A percentile compares a stretch with the other conserved stretches of the same genome.
phyloP scores from a whole-genome alignment of 2,888 invertebrate genomes.

The Leucoma salicis region DNA sequence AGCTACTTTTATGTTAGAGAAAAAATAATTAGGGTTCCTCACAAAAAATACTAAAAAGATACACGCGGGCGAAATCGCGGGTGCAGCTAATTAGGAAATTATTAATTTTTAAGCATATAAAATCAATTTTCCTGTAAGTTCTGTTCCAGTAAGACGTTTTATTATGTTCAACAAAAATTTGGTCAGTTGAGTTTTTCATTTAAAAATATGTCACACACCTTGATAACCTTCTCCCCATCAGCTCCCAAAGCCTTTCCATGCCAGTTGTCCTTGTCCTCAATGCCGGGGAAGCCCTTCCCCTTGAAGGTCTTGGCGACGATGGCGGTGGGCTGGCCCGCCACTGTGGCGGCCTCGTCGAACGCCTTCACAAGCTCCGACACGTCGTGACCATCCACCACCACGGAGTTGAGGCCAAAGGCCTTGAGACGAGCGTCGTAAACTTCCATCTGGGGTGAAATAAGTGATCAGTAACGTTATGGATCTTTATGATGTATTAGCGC shows the following conservation, averaged over 20 bases:
- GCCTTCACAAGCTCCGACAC: conserved; percentile 95
- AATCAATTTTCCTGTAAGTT: too few relatives aligned
- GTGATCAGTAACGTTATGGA: too few relatives aligned
- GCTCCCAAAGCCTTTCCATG: conserved; percentile 98
- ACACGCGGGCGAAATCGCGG: too few relatives aligned
- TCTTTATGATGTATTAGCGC: too few relatives aligned
- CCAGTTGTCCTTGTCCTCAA: conserved; percentile 98
- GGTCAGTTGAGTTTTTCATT: background rate
- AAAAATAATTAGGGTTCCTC: too few relatives aligned
- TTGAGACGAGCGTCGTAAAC: conserved; percentile 92
- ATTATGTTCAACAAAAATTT: background rate
- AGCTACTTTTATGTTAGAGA: too few relatives aligned
- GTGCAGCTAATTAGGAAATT: too few relatives aligned
- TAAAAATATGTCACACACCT: conserved; percentile 56
- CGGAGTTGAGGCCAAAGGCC: conserved; percentile 94
- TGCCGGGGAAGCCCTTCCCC: conserved; percentile 93
- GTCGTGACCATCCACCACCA: conserved; percentile 98
- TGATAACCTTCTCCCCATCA: conserved; percentile 86
- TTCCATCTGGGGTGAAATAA: conserved; percentile 78
- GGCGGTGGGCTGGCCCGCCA: conserved; percentile 93
- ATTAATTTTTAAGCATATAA: too few relatives aligned
- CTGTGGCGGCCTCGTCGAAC: conserved; percentile 89
- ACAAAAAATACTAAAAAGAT: too few relatives aligned
- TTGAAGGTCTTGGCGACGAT: conserved; percentile 98
- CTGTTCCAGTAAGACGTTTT: too few relatives aligned